A percentile compares a stretch with the other conserved stretches of the same genome.
phyloP scores from a whole-genome alignment of 2,888 invertebrate genomes.

The Aelia acuminata region DNA sequence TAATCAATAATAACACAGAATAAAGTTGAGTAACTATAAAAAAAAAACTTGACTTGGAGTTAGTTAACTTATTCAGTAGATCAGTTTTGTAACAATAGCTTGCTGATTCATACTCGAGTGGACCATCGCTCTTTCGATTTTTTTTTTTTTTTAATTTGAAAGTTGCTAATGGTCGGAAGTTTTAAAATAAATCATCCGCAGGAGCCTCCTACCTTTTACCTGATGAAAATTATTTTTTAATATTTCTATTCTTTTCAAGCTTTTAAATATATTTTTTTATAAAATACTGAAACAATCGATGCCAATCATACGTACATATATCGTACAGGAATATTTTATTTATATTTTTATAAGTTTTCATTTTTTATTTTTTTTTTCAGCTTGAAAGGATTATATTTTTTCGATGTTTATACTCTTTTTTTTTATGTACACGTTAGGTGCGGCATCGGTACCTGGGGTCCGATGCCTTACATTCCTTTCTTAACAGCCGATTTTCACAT shows the following conservation, averaged over 20 bases:
- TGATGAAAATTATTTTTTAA: constrained; percentile 23
- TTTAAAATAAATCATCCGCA: constrained; percentile 11
- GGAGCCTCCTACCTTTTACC: not conserved
- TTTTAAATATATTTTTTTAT: not conserved
- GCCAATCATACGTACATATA: too few species aligned
- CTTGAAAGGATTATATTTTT: too few species aligned
- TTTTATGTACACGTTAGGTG: too few species aligned
- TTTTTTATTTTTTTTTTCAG: too few species aligned
- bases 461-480: too few species aligned
- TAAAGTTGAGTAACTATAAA: not conserved
- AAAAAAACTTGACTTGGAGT: not conserved
- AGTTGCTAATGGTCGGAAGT: constrained; percentile 32
- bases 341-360: too few species aligned
- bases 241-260: not conserved
- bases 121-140: not conserved
- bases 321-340: too few species aligned
- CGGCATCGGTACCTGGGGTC: too few species aligned
- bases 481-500: too few species aligned
- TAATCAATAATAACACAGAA: too few species aligned
- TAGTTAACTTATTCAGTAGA: not conserved
- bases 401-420: too few species aligned
- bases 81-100: not conserved
- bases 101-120: not conserved
- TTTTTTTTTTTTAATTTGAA: not conserved
- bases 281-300: too few species aligned